Base-by-base conservation (phyloP, 1,140 invertebrate genomes). In the Lordiphosa clarofinis region DNA sequence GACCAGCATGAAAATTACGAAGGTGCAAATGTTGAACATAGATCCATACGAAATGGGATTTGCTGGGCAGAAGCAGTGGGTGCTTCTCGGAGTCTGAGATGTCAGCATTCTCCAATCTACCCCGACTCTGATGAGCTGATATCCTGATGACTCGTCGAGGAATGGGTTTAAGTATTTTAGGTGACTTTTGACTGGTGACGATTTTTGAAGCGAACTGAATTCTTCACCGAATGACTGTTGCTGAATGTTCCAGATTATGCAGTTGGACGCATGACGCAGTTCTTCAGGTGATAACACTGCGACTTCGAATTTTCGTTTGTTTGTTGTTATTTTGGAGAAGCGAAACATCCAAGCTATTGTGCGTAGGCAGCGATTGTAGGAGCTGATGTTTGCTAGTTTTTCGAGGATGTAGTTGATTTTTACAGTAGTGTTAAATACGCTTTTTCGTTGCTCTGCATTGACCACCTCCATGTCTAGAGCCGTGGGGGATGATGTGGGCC, bases 401-500 rank as follows among this genome's bases (percentile, higher is more conserved):
- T 36, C 9, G 3, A 48, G 46, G 4, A 48, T 2, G 11, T 48
- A 33, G n/a, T 48, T 36, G 10, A 4, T 8, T 6, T 3, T 37
- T 4, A 21, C 10, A n/a, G 10, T 4, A 0, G 33, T 4, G 13
- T 0, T 21, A 10, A 35, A 49, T 11, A 10, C 9, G 33, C 10
- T 49, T 15, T 8, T 49, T n/a, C 33, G 15, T n/a, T 21, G 33
- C 15, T 49, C 47, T 1, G 47, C 9, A 2, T 11, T 36, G 33
- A 36, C 31, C 10, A 7, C 12, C 4, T 36, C 15, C 35, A 48
- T 10, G 15, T 48, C 13, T 12, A 48, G 21, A 4, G 21, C 21
- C 21, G 13, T 13, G 10, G 31, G 5, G 3, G 11, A 4, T 21
- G n/a, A 2, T 13, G 21, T 7, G 5, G 42, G 81, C 21, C 74